Base-by-base conservation (phyloP, 2,113 vertebrate species). In the Piprites chloris region DNA sequence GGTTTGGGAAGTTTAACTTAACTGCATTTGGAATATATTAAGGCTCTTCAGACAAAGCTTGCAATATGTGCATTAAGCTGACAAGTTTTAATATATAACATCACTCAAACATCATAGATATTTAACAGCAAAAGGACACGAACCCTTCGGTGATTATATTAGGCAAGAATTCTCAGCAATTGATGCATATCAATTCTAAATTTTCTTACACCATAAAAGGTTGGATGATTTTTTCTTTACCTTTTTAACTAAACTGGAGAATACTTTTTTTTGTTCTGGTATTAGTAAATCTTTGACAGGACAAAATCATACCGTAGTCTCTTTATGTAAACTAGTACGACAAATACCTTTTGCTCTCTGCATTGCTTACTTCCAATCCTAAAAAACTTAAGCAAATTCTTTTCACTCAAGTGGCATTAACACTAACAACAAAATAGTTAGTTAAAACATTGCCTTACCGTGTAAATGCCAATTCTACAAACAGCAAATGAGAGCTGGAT, bases 401-500 rank as follows among this genome's bases (percentile, higher is more conserved):
- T 73, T 82, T 65, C 42, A 77, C 42, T 77, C 47, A 84, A 87
- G 85, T 23, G 58, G 53, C 69, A 95, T 68, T 80, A 95, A 78
- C 58, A 69, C 76, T 71, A 97, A 91, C 5, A 93, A 80, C 93
- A 91, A 89, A 33, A 84, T 50, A 78, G 5, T 76, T 83, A 84
- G 75, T 85, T 88, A 89, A 82, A 95, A 86, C 41, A 85, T 91
- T 63, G 85, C 95, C 98, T 99, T 99, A 99, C 99, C 98, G 97
- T 99, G 97, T 99, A 99, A 98, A 99, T 97, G 97, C 98, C 99
- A 98, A 98, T 98, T 98, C 98, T 98, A 98, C 99, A 99, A 98
- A 99, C 96, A 73, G 99, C 99, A 96, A 98, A 97, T 96, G 98
- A 98, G 97, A 99, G 97, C 98, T 98, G 98, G 98, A 99, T 98